Evolutionary conservation across 2,888 invertebrate genomes (phyloP), one percentile per base, ranked within the genome.

Genomic region (Drosophila setosimentum): DNA sequence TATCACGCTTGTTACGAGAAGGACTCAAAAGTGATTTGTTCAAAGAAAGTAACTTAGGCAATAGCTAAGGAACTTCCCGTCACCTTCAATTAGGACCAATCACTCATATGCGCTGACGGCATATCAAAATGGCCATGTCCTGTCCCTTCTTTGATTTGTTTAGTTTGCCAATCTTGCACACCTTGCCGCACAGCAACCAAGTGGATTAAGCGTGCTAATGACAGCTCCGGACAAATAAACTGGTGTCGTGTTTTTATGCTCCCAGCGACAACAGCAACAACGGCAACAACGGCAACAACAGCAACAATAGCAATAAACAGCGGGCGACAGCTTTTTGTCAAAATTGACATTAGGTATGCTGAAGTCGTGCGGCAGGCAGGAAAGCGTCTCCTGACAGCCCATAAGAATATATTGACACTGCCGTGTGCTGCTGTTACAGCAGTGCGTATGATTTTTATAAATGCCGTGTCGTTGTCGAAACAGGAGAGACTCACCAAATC

Each of bases 371-470:
- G 68, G 57, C 40, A 21, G 62, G 73, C 65, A 24, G 55, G 8
- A 37, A 37, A 30, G n/a, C 54, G 66, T 69, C 69, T 82, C 55
- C 67, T 70, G 84, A 64, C 87, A 78, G 74, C 55, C 74, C 72
- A 83, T 89, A 83, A 87, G 87, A 89, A 87, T 89, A 83, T 87
- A 87, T 84, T 89, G 87, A 68, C 84, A 68, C 71, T 69, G 65
- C 69, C 79, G 74, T 80, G 73, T 82, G 82, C 82, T 85, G 85
- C 77, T 79, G 75, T 85, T 85, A 86, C 85, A 89, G 76, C 82
- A 67, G 89, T 87, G 89, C 89, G 85, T 89, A 89, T 84, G 82
- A 86, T 86, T 86, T 87, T 87, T 86, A 89, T 86, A 86, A 86
- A 86, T 87, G 85, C 74, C 80, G 78, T 89, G 80, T 85, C 85